Evolutionary conservation across 1,140 invertebrate species (phyloP).

Genomic region (Streblospio benedicti): DNA sequence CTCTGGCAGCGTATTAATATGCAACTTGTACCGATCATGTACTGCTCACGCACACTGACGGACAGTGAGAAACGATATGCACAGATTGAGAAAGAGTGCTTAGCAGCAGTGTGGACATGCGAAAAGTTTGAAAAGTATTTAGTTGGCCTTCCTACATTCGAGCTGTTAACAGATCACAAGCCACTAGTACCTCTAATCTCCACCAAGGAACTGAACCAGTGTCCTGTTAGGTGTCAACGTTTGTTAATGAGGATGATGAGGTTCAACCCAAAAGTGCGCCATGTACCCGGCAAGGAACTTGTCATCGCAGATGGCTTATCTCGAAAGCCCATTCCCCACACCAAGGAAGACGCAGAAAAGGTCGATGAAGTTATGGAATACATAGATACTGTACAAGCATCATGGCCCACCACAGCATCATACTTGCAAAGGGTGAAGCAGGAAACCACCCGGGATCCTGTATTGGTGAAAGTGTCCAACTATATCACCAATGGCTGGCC

Average conservation of each 20-base stretch:
- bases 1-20: slow-evolving; percentile 40
- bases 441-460: no score
- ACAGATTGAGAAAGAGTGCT: slow-evolving; percentile 49
- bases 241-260: slow-evolving; percentile 44
- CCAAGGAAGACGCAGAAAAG: no score
- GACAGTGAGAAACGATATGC: slow-evolving; percentile 45
- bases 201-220: slow-evolving; percentile 41
- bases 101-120: slow-evolving; percentile 48
- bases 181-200: slow-evolving; percentile 39
- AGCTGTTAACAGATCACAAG: slow-evolving; percentile 35
- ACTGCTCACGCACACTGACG: slow-evolving; percentile 44
- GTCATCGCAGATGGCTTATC: no score
- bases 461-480: no score
- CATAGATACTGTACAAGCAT: no score
- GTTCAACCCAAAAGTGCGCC: slow-evolving; percentile 45
- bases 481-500: no score
- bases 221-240: slow-evolving; percentile 43
- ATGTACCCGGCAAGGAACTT: slow-evolving; percentile 40
- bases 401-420: no score
- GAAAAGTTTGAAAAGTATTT: slow-evolving; percentile 42
- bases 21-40: slow-evolving; percentile 40
- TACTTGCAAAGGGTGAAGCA: no score
- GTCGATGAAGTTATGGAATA: no score
- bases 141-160: slow-evolving; percentile 28
- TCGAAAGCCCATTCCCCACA: no score